Base-by-base conservation (phyloP, 1,140 invertebrate genomes). In the Polypedilum vanderplanki region DNA sequence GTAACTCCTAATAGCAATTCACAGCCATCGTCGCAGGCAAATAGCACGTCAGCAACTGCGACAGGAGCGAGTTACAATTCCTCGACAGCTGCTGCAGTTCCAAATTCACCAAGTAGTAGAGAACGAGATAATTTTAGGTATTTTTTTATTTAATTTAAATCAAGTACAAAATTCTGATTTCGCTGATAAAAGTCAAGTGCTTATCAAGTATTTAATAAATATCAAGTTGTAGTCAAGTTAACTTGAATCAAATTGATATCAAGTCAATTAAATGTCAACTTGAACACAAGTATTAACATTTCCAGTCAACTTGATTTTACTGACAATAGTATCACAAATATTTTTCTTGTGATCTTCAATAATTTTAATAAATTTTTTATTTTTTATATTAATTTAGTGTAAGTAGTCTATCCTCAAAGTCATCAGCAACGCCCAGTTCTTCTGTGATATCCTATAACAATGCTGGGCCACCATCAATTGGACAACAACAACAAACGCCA, bases 101-200 rank as follows among this genome's bases (percentile, higher is more conserved):
- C 17, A 18, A 70, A 70, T 22, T 70, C 65, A 22, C 65, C 65
- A 20, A 18, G 65, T 18, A 70, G 17, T 8, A 70, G 65, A 70
- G 65, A 70, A 70, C n/a, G 17, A 70, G 65, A 70, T 70, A 70
- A 20, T 70, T 70, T 70, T 70, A 70, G 65, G 65, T 57, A 57
- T 57, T 12, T 33, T 33, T 33, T 33, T 33, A n/a, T n/a, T n/a
- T n/a, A n/a, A n/a, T n/a, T n/a, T n/a, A n/a, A n/a, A n/a, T n/a
- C n/a, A n/a, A n/a, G n/a, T n/a, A n/a, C n/a, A n/a, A n/a, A n/a
- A n/a, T n/a, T n/a, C n/a, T n/a, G n/a, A n/a, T n/a, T n/a, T n/a
- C n/a, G n/a, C n/a, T n/a, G n/a, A n/a, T n/a, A n/a, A n/a, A n/a
- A n/a, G n/a, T n/a, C n/a, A n/a, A n/a, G n/a, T n/a, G n/a, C n/a